These are phyloP conservation scores for Trichomycterus rosablanca DNA, from an alignment of 2,113 vertebrate species.

Conservation along the genomic window DNA sequence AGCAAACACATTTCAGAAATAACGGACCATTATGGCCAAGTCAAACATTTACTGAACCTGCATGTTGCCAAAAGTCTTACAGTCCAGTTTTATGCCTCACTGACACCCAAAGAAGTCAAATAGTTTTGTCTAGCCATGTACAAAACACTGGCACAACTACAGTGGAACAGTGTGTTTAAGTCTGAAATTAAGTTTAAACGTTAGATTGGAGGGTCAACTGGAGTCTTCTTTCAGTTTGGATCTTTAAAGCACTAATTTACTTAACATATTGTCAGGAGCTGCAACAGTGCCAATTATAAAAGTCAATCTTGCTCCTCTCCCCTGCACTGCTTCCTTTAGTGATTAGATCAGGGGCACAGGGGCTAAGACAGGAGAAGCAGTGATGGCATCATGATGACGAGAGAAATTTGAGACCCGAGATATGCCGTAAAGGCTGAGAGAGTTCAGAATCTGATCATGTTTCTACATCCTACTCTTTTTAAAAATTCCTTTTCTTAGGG, in stretches of 20 bases:
- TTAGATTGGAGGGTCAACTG: conserved; percentile 64
- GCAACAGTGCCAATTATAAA: conserved; percentile 26
- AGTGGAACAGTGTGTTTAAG: conserved; percentile 16
- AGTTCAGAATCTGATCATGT: no score
- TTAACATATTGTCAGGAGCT: conserved; percentile 58
- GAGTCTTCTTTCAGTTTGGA: conserved; percentile 50
- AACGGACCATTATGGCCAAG: neutral
- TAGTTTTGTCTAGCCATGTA: conserved; percentile 35
- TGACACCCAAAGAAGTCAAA: conserved; percentile 31
- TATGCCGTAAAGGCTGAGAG: no score
- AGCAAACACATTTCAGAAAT: neutral
- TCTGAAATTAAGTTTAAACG: conserved; percentile 62
- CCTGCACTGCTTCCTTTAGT: neutral
- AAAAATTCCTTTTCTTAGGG: no score
- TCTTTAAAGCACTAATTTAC: conserved; percentile 71
- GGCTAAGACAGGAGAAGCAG: neutral
- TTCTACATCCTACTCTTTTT: no score
- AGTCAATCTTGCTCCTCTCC: conserved; percentile 42
- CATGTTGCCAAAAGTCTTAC: conserved; percentile 2
- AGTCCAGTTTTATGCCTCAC: conserved; percentile 13
- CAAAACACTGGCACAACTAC: conserved; percentile 18
- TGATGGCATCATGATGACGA: no score
- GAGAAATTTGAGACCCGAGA: no score
- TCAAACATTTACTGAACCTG: conserved; percentile 19
- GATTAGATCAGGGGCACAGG: neutral